Conservation (phyloP, 2,888 invertebrate species). For the Adelphocoris suturalis region DNA sequence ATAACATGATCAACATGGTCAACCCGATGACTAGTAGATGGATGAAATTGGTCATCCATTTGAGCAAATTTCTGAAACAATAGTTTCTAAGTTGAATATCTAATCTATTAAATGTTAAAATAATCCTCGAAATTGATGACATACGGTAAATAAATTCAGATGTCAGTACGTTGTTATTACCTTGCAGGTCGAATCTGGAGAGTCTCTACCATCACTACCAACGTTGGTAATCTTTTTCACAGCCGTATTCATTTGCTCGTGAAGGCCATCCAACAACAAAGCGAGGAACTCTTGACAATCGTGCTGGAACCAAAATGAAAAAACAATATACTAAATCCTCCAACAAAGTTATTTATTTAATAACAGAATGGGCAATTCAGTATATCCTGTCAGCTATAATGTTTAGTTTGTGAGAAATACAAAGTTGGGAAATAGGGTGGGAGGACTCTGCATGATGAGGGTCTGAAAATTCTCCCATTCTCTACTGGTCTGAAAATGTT, state of each 20-base stretch:
- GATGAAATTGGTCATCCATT: slow-evolving; percentile 48
- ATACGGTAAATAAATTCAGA: neutral
- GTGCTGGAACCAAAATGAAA: slow-evolving; percentile 79
- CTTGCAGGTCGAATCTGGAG: slow-evolving; percentile 74
- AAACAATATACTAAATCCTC: neutral
- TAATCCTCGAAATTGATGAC: neutral
- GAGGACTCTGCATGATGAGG: too few relatives aligned
- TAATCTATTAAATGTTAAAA: too few relatives aligned
- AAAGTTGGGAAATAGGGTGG: too few relatives aligned
- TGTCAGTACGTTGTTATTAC: slow-evolving; percentile 37
- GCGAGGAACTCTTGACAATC: slow-evolving; percentile 85
- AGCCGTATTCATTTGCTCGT: slow-evolving; percentile 82
- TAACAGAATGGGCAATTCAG: too few relatives aligned
- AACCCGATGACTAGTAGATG: slow-evolving; percentile 50
- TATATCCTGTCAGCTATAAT: too few relatives aligned
- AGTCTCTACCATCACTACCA: slow-evolving; percentile 67
- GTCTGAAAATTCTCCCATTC: too few relatives aligned
- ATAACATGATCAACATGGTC: neutral
- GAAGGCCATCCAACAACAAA: slow-evolving; percentile 82
- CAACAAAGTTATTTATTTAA: slow-evolving; percentile 2
- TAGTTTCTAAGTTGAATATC: too few relatives aligned
- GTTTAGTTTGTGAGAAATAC: too few relatives aligned
- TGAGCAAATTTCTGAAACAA: slow-evolving; percentile 54
- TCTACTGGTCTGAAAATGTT: too few relatives aligned
- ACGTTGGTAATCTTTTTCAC: slow-evolving; percentile 73